A percentile compares a stretch with the other conserved stretches of the same genome.
phyloP scores from a whole-genome alignment of 2,797 vertebrate species.

The Acomys russatus region DNA sequence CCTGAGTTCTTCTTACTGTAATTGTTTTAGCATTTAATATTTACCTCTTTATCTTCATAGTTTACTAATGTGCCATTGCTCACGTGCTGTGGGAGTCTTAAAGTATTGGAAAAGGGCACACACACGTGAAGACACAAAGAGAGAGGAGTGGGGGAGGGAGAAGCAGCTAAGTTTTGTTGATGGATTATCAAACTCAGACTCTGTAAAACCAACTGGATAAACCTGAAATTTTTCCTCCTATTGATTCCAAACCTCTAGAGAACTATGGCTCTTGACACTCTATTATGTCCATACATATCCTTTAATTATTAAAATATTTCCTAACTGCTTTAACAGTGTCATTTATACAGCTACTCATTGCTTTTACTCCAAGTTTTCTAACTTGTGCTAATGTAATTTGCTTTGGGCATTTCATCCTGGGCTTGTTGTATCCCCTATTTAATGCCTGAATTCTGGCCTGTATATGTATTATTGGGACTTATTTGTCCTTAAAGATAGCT shows the following conservation, averaged over 20 bases:
- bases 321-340: neutral
- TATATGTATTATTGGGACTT: neutral
- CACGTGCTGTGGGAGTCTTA: neutral
- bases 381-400: constrained; percentile 15
- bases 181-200: neutral
- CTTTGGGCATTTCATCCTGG: neutral
- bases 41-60: neutral
- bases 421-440: neutral
- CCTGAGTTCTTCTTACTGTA: neutral
- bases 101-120: neutral
- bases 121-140: neutral
- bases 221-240: no score
- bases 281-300: neutral
- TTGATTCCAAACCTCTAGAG: neutral
- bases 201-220: neutral
- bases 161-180: neutral
- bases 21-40: neutral
- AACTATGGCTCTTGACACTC: neutral
- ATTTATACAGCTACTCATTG: neutral
- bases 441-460: neutral
- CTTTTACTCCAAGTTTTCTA: neutral
- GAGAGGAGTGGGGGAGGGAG: neutral
- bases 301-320: neutral
- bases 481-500: neutral
- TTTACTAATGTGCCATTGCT: neutral